These are phyloP conservation scores for Agrochola lota DNA, from an alignment of 2,888 invertebrate species.

Conservation along the genomic window DNA sequence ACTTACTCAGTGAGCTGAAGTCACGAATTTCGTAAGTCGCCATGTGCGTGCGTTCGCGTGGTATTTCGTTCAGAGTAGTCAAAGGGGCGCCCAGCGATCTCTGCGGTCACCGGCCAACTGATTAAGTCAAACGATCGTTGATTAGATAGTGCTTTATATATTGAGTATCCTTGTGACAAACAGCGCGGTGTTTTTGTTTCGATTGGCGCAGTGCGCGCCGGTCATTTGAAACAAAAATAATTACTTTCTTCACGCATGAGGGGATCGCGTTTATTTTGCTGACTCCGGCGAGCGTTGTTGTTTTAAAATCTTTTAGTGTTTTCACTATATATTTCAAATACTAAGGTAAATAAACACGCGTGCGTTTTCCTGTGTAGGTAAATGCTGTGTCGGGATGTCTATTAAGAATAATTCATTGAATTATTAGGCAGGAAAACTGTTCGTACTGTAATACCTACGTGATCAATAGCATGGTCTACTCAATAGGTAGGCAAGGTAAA, in stretches of 20 bases:
- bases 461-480: slow-evolving; percentile 2
- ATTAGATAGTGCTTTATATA: slow-evolving; percentile 82
- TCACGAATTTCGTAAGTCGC: slow-evolving; percentile 83
- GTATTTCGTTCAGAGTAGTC: slow-evolving; percentile 39
- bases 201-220: slow-evolving; percentile 19
- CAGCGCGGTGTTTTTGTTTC: slow-evolving; percentile 55
- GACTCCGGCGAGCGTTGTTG: slow-evolving; percentile 11
- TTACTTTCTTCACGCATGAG: slow-evolving; percentile 58
- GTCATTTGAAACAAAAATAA: slow-evolving; percentile 26
- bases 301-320: neutral
- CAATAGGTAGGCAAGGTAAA: neutral
- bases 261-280: slow-evolving; percentile 16
- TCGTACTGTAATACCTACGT: neutral
- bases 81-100: slow-evolving; percentile 70
- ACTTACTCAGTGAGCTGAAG: slow-evolving; percentile 84
- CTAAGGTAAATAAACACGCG: neutral
- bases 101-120: slow-evolving; percentile 85
- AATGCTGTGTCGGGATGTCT: neutral
- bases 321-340: slow-evolving; percentile 5
- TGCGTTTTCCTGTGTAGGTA: slow-evolving; percentile 13
- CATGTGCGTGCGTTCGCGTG: slow-evolving; percentile 73
- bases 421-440: slow-evolving; percentile 14
- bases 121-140: slow-evolving; percentile 84
- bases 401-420: slow-evolving; percentile 1
- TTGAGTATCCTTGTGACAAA: slow-evolving; percentile 78